These are phyloP conservation scores for Cyclopterus lumpus DNA, from an alignment of 2,797 vertebrate genomes.

Conservation along the genomic window DNA sequence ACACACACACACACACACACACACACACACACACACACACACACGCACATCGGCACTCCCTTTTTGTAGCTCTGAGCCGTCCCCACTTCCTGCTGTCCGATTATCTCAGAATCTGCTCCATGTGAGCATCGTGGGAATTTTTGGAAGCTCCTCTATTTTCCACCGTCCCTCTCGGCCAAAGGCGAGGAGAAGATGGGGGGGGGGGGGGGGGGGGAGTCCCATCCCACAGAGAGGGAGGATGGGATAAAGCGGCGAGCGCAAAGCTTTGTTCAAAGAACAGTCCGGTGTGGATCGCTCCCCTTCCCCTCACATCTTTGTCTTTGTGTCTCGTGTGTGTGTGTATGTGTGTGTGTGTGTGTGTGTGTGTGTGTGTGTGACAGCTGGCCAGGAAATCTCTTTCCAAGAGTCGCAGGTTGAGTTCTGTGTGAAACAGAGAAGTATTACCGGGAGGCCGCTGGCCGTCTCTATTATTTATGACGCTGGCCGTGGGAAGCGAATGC, in stretches of 20 bases:
- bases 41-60: neutral
- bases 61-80: conserved; percentile 45
- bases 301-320: conserved; percentile 29
- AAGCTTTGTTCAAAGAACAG: conserved; percentile 56
- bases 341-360: conserved; percentile 33
- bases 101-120: conserved; percentile 68
- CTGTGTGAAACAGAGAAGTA: conserved; percentile 60
- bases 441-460: conserved; percentile 35
- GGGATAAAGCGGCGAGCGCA: conserved; percentile 40
- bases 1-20: too few relatives aligned
- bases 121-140: conserved; percentile 62
- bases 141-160: conserved; percentile 61
- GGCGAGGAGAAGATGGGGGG: too few relatives aligned
- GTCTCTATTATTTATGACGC: conserved; percentile 25
- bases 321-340: conserved; percentile 10
- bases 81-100: conserved; percentile 61
- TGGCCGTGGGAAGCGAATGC: neutral
- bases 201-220: neutral
- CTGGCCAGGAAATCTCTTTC: conserved; percentile 51
- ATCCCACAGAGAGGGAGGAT: conserved; percentile 49
- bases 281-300: conserved; percentile 29
- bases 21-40: conserved; percentile 30
- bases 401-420: conserved; percentile 63
- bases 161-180: conserved; percentile 38
- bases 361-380: conserved; percentile 45